A percentile compares a stretch with the other conserved stretches of the same genome.
These are phyloP conservation scores for Hyles lineata DNA, from an alignment of 2,888 invertebrate species.

Conservation along the genomic window DNA sequence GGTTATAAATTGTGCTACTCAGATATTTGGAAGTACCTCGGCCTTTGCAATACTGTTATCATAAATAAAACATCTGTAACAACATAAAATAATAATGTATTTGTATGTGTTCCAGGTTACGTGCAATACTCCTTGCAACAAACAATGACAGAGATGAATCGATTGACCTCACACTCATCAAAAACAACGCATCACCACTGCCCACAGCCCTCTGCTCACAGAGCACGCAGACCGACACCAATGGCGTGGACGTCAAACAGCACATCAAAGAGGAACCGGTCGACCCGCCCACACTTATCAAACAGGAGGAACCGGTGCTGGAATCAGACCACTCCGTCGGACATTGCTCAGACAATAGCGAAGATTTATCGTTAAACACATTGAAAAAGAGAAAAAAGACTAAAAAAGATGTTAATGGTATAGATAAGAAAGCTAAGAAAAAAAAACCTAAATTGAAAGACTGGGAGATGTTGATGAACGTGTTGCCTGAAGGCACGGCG, in stretches of 20 bases:
- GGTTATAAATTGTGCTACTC: background rate
- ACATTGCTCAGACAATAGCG: slow-evolving; percentile 64
- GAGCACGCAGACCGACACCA: slow-evolving; percentile 64
- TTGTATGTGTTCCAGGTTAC: slow-evolving; percentile 57
- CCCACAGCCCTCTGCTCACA: slow-evolving; percentile 46
- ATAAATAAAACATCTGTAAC: background rate
- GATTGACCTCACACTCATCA: slow-evolving; percentile 61
- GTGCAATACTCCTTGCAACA: slow-evolving; percentile 47
- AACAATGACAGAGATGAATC: slow-evolving; percentile 46
- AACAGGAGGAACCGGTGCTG: slow-evolving; percentile 54
- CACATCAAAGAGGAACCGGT: slow-evolving; percentile 62
- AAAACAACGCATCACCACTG: slow-evolving; percentile 49
- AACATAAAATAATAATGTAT: slow-evolving; percentile 15
- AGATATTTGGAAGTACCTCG: too few species aligned
- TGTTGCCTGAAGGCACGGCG: slow-evolving; percentile 48
- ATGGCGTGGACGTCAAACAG: background rate
- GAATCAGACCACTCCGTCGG: slow-evolving; percentile 47
- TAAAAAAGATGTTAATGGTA: slow-evolving; percentile 52
- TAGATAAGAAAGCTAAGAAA: slow-evolving; percentile 49
- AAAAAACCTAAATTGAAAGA: slow-evolving; percentile 53
- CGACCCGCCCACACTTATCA: slow-evolving; percentile 49
- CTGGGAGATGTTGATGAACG: slow-evolving; percentile 51
- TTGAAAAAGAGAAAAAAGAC: slow-evolving; percentile 63
- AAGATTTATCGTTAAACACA: slow-evolving; percentile 64
- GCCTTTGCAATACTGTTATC: too few species aligned